Base-by-base conservation (phyloP, 2,797 vertebrate species). In the Lepilemur ruficaudatus region DNA sequence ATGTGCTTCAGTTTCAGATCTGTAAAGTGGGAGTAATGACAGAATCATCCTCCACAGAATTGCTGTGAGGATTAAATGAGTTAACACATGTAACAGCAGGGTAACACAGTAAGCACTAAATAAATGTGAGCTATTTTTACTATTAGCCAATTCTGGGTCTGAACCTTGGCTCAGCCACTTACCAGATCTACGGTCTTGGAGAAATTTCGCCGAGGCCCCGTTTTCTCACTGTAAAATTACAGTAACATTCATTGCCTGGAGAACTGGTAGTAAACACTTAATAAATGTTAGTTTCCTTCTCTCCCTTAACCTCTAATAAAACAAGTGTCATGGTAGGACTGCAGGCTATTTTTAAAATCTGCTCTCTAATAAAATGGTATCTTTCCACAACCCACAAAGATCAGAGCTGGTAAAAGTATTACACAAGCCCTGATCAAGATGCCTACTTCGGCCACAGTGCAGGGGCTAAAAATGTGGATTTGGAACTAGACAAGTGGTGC, bases 341-440 rank as follows among this genome's bases (percentile, higher is more conserved):
- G n/a, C 43, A 65, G 38, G 72, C 72, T 86, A 69, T 79, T 91
- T 63, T 79, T 63, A 41, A 69, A 69, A 87, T 75, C 75, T 90
- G 92, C 87, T 94, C n/a, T 84, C 84, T 94, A 83, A 75, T 67
- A 92, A 84, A 94, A 95, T 0, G 9, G 11, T 57, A 38, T 78
- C 95, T 92, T 85, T 81, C 93, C 50, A 87, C 75, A 84, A 94
- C 96, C 81, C 78, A 92, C 87, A 84, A 43, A 93, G 93, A 86
- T 93, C 43, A 95, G 55, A 65, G 78, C 35, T 73, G 89, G 94
- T 75, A 93, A 92, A 84, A 75, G 35, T 7, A 57, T 18, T 13
- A 11, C 18, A 30, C 48, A n/a, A 59, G 72, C 38, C 38, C 73
- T 35, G 70, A 87, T 93, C 67, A 30, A 91, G 87, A 91, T 22